Evolutionary conservation across 2,888 invertebrate species (phyloP), one percentile per base, ranked within the genome.

Genomic region (Boloria selene): DNA sequence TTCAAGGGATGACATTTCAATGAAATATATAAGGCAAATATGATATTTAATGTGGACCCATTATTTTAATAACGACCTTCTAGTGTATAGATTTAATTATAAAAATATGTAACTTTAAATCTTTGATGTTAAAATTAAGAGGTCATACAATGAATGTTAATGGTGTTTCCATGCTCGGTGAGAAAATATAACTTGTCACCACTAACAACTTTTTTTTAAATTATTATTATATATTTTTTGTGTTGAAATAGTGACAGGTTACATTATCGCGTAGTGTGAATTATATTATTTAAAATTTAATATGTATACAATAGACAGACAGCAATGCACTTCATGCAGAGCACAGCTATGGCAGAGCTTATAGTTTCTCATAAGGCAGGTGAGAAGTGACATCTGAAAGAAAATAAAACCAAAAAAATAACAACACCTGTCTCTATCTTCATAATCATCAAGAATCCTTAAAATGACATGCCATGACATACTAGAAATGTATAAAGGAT

Each of bases 361-460:
- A 97, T 93, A 97, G 96, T 94, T 97, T 97, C 94, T 97, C 97
- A 93, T 97, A 97, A 93, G 97, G 97, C 94, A 96, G 96, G 93
- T 96, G 95, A 92, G 97, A 95, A 93, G 95, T 96, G 92, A 97
- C 96, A 93, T 97, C 97, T 97, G 97, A 93, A 95, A 96, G 94
- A 93, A 93, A 93, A 93, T 84, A 81, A 87, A 87, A 86, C 79
- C 79, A 83, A 85, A 87, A 82, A 79, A 78, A 77, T 78, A 79
- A 73, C 74, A 71, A 71, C 61, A 66, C 64, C 68, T 61, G 45
- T 61, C 38, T 54, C 50, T 59, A 58, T 54, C 17, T 18, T 31
- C 38, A 58, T 44, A 45, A 64, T 45, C 17, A 47, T 22, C 10
- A 44, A 16, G 52, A 22, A 51, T 26, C 22, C n/a, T n/a, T 14